A percentile compares a stretch with the other conserved stretches of the same genome.
Evolutionary conservation across 2,888 invertebrate genomes (phyloP).

Genomic region (Esperia sulphurella): DNA sequence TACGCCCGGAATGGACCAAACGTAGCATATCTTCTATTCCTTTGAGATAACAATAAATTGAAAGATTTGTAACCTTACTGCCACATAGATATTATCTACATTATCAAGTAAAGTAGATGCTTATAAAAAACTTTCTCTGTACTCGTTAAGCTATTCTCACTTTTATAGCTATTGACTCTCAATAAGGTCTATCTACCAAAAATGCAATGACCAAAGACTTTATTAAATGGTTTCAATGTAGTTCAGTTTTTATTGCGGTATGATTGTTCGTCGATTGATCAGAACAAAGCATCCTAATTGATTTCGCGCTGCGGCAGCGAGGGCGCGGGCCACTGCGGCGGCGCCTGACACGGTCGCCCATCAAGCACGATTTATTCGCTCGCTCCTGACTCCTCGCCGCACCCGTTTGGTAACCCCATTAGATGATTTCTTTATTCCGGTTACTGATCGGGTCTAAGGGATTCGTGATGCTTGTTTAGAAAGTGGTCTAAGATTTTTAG

Average conservation of each 20-base stretch:
- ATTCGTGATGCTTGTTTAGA: constrained; percentile 17
- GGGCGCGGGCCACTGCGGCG: constrained; percentile 1
- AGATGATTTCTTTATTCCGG: constrained; percentile 25
- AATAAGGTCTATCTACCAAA: neutral
- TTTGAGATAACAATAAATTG: constrained; percentile 1
- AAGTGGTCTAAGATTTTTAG: constrained; percentile 1
- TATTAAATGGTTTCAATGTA: neutral
- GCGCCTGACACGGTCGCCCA: constrained; percentile 5
- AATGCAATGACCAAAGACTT: neutral
- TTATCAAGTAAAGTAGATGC: neutral
- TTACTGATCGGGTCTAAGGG: constrained; percentile 18
- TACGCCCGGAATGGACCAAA: constrained; percentile 16
- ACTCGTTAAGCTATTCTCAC: too few species aligned
- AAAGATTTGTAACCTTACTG: neutral
- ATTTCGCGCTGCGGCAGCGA: constrained; percentile 11
- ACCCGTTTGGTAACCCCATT: constrained; percentile 29
- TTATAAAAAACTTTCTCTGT: neutral
- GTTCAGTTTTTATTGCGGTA: constrained; percentile 5
- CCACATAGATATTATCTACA: neutral
- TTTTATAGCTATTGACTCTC: too few species aligned
- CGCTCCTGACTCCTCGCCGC: constrained; percentile 25
- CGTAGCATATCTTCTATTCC: neutral
- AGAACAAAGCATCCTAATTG: constrained; percentile 13
- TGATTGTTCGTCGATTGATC: constrained; percentile 6
- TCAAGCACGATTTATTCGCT: constrained; percentile 28